These are phyloP conservation scores for Drosophila mercatorum DNA, from an alignment of 2,888 invertebrate species.

Conservation along the genomic window DNA sequence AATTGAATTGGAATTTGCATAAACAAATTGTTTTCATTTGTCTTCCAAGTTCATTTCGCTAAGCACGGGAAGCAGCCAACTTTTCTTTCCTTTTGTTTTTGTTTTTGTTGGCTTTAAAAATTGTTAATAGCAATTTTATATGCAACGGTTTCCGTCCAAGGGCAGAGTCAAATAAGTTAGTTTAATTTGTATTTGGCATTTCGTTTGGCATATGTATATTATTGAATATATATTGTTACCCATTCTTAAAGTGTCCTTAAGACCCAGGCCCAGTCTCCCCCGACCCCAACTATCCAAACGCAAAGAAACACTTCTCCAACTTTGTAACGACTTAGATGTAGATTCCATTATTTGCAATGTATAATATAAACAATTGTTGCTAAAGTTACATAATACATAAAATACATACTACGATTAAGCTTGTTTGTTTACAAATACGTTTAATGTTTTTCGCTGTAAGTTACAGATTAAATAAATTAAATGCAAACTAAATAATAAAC, in stretches of 20 bases:
- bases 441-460: conserved; percentile 64
- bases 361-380: conserved; percentile 68
- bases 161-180: conserved; percentile 71
- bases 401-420: conserved; percentile 59
- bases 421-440: conserved; percentile 75
- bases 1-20: conserved; percentile 41
- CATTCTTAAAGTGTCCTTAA: conserved; percentile 65
- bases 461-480: conserved; percentile 67
- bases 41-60: conserved; percentile 64
- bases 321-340: conserved; percentile 46
- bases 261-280: conserved; percentile 63
- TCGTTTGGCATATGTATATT: conserved; percentile 39
- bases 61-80: conserved; percentile 21
- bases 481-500: conserved; percentile 38
- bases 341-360: conserved; percentile 65
- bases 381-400: conserved; percentile 63
- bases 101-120: conserved; percentile 3
- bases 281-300: conserved; percentile 5
- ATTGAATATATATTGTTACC: conserved; percentile 24
- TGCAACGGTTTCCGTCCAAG: conserved; percentile 77
- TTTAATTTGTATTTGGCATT: conserved; percentile 46
- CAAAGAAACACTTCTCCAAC: conserved; percentile 37
- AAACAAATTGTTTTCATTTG: conserved; percentile 67
- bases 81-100: conserved; percentile 16
- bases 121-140: conserved; percentile 45